Conservation (phyloP, 2,888 invertebrate species). For the Bombyx huttoni region DNA sequence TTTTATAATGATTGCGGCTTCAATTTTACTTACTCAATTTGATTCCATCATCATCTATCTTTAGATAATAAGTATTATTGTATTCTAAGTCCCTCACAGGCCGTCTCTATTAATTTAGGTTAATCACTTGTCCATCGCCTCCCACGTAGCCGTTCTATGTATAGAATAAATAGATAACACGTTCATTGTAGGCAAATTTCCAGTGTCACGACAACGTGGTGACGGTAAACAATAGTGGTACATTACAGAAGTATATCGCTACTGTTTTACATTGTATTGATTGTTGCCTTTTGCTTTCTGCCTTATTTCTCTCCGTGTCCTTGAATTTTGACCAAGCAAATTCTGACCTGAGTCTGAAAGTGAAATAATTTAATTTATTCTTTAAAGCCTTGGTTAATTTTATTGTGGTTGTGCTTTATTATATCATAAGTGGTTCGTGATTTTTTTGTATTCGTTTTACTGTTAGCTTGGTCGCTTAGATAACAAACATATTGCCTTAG, state of each 20-base stretch:
- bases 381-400: too few species aligned
- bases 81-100: background rate
- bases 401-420: too few species aligned
- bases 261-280: background rate
- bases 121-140: constrained; percentile 30
- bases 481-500: too few species aligned
- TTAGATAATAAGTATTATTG: too few species aligned
- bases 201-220: constrained; percentile 13
- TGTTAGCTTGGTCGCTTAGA: too few species aligned
- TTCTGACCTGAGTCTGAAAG: background rate
- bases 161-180: constrained; percentile 19
- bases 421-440: too few species aligned
- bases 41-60: too few species aligned
- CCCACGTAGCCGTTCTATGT: constrained; percentile 26
- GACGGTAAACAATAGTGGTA: background rate
- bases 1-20: too few species aligned
- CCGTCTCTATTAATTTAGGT: constrained; percentile 20
- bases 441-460: too few species aligned
- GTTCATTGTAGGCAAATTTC: constrained; percentile 23
- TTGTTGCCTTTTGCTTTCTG: background rate
- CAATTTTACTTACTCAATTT: too few species aligned
- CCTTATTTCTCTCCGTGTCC: background rate
- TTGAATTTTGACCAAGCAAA: too few species aligned
- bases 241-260: background rate
- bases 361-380: background rate